These are phyloP conservation scores for Zoanthus sociatus DNA, from an alignment of 92 coral and sea anemone species.

Conservation along the genomic window DNA sequence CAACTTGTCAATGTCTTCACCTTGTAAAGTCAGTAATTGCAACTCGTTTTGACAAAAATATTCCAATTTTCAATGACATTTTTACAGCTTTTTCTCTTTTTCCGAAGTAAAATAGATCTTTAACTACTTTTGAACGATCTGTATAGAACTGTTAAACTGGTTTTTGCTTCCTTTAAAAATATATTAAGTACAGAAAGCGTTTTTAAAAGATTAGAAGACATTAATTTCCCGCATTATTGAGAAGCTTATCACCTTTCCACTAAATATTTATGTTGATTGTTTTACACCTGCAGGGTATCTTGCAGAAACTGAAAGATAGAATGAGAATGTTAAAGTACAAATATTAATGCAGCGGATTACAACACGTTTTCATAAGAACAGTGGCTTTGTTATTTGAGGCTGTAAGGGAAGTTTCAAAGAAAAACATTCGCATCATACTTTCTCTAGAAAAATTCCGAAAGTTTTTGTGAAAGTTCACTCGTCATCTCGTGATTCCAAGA, in stretches of 20 bases:
- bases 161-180: too few species aligned
- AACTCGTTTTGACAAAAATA: too few species aligned
- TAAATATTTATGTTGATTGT: conserved; percentile 23
- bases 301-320: conserved; percentile 44
- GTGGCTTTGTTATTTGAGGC: not conserved
- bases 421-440: not conserved
- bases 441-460: not conserved
- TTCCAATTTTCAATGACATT: too few species aligned
- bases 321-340: conserved; percentile 17
- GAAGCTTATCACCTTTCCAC: conserved; percentile 37
- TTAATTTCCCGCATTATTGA: not conserved
- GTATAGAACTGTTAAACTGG: too few species aligned
- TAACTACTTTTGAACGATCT: too few species aligned
- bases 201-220: not conserved
- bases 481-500: not conserved
- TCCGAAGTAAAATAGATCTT: too few species aligned
- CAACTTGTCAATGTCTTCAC: too few species aligned
- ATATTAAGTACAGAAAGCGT: too few species aligned
- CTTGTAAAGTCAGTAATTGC: too few species aligned
- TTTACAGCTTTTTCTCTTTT: too few species aligned
- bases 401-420: not conserved
- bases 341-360: not conserved
- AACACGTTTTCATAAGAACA: not conserved
- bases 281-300: conserved; percentile 22
- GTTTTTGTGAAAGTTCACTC: not conserved